Conservation (phyloP, 2,797 vertebrate genomes). For the Antennarius maculatus region DNA sequence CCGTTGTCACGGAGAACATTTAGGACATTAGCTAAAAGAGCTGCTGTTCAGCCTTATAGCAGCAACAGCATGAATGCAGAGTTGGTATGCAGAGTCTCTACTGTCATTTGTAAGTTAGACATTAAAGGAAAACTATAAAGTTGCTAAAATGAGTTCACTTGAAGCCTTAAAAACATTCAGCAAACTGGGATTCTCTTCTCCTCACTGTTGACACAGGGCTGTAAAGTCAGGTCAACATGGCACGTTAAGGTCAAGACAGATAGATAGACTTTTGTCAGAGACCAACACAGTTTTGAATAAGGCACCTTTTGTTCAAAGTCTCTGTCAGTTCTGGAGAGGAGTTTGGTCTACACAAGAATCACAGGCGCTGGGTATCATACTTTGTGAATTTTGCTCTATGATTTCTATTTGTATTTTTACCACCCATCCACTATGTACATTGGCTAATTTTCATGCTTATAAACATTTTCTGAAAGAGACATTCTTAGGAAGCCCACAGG, state of each 20-base stretch:
- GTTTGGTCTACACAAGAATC: constrained; percentile 30
- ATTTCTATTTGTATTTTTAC: constrained; percentile 21
- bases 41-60: neutral
- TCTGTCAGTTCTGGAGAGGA: constrained; percentile 43
- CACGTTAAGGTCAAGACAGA: constrained; percentile 74
- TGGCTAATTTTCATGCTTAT: constrained; percentile 41
- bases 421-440: constrained; percentile 18
- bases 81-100: neutral
- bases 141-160: constrained; percentile 15
- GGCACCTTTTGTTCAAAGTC: constrained; percentile 71
- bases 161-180: constrained; percentile 25
- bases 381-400: constrained; percentile 21
- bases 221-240: constrained; percentile 77
- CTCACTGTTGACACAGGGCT: constrained; percentile 67
- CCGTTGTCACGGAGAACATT: neutral
- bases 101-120: constrained; percentile 25
- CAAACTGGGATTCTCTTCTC: constrained; percentile 60
- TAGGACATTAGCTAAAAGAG: neutral
- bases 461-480: constrained; percentile 32
- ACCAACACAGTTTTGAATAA: constrained; percentile 68
- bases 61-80: neutral
- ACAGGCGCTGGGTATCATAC: constrained; percentile 23
- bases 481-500: constrained; percentile 22
- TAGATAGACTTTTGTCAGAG: constrained; percentile 72
- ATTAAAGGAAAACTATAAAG: constrained; percentile 9